phyloP scores from a whole-genome alignment of 2,113 vertebrate species.

The Sminthopsis crassicaudata region DNA sequence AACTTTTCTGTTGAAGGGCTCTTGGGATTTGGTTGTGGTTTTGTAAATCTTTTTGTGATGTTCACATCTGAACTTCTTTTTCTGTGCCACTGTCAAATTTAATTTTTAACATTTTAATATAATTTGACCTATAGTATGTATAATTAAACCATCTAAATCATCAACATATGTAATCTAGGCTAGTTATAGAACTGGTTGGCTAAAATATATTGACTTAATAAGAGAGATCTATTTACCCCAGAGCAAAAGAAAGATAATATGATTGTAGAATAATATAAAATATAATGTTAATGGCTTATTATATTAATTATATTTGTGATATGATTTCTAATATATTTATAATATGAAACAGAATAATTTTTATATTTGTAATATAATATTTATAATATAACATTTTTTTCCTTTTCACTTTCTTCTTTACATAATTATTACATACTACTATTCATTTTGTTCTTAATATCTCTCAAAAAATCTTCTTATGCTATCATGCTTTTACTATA shows the following conservation, averaged over 20 bases:
- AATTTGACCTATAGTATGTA: not conserved
- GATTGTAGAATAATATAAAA: not conserved
- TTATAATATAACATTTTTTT: not conserved
- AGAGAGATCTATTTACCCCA: not conserved
- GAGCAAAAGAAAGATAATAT: fast-evolving
- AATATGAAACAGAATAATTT: too few species aligned
- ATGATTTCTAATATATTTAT: too few species aligned
- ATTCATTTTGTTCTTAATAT: not conserved
- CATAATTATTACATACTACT: conserved; percentile 5
- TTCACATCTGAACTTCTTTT: conserved; percentile 1
- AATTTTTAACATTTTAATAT: not conserved
- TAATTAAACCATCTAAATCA: not conserved
- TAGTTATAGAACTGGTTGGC: not conserved
- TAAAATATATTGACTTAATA: not conserved
- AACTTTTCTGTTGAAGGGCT: conserved; percentile 23
- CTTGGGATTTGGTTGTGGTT: not conserved
- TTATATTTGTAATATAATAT: too few species aligned
- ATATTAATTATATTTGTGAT: not conserved
- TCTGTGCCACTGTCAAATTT: not conserved
- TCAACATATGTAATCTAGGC: not conserved
- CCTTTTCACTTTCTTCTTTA: not conserved
- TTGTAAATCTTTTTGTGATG: not conserved
- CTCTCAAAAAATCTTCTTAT: not conserved
- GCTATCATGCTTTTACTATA: too few species aligned
- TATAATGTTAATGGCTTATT: not conserved